Base-by-base conservation (phyloP, 2,797 vertebrate genomes). In the Epinephelus malabaricus region DNA sequence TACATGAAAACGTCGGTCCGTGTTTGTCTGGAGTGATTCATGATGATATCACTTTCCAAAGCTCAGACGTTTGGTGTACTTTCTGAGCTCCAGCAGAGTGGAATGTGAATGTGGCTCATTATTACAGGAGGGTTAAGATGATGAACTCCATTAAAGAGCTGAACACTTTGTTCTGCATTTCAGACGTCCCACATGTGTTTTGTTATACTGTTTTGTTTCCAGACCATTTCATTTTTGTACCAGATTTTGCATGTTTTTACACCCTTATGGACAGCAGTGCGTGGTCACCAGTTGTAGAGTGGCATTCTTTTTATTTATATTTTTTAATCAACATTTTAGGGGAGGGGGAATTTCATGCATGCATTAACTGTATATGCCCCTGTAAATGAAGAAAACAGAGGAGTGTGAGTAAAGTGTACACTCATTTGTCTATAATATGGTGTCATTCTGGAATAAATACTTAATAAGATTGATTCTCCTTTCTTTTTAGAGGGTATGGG, bases 1-100 rank as follows among this genome's bases (percentile, higher is more conserved):
- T 46, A 70, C 46, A 55, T 66, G 19, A n/a, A 77, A 59, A 75
- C 3, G 8, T 47, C 30, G 63, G 69, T 40, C 12, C 45, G 40
- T 63, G 62, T 77, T 85, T 87, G 84, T 85, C 69, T 54, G 73
- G 38, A 56, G 66, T 85, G 87, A 89, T 89, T 88, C 47, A 79
- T 68, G 84, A 85, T 73, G 83, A 86, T 86, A 76, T 90, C 87
- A 86, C 71, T 87, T 91, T 89, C 84, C 64, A 76, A 80, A 84
- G 86, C 76, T 86, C 69, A 77, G 77, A 78, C 63, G 11, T 63
- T 76, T 59, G 61, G 70, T 81, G 55, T 74, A 60, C 73, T 62
- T 81, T 51, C 60, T 7, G 72, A 82, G 66, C 71, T 72, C 67
- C 66, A 73, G 55, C 69, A 72, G 69, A 63, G 76, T 69, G 86